These are phyloP conservation scores for Chironomus tentans DNA, from an alignment of 2,888 invertebrate species.

Conservation along the genomic window DNA sequence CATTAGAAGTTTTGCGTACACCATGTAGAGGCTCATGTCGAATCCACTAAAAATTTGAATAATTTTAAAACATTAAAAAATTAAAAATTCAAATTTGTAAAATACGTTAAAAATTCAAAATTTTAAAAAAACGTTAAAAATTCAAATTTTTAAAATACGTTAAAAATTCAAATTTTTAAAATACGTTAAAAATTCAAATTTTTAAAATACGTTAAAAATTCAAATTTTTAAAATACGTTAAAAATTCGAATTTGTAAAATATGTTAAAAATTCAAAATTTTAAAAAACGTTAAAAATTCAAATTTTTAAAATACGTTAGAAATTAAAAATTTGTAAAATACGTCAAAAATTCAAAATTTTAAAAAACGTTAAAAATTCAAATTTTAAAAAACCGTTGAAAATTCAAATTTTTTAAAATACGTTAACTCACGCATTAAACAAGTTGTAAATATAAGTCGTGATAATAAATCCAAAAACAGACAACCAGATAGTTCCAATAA, in stretches of 20 bases:
- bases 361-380: too few species aligned
- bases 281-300: background rate
- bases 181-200: too few species aligned
- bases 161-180: background rate
- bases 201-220: background rate
- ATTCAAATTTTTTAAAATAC: too few species aligned
- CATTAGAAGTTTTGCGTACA: slow-evolving; percentile 50
- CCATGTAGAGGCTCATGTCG: slow-evolving; percentile 49
- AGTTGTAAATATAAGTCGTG: slow-evolving; percentile 50
- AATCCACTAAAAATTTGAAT: slow-evolving; percentile 37
- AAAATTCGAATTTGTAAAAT: slow-evolving; percentile 10
- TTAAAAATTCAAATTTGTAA: too few species aligned
- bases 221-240: too few species aligned
- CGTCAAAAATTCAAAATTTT: background rate
- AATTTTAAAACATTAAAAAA: too few species aligned
- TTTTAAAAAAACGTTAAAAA: slow-evolving; percentile 12
- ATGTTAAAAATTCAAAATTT: background rate
- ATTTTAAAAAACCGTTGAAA: too few species aligned
- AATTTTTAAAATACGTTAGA: background rate
- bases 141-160: too few species aligned
- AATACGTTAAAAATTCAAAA: too few species aligned
- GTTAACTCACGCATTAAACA: slow-evolving; percentile 50
- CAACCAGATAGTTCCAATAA: slow-evolving; percentile 45
- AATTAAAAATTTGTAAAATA: background rate
- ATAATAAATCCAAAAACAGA: slow-evolving; percentile 50